These are phyloP conservation scores for Thelaira solivaga DNA, from an alignment of 2,888 invertebrate genomes.

Conservation along the genomic window DNA sequence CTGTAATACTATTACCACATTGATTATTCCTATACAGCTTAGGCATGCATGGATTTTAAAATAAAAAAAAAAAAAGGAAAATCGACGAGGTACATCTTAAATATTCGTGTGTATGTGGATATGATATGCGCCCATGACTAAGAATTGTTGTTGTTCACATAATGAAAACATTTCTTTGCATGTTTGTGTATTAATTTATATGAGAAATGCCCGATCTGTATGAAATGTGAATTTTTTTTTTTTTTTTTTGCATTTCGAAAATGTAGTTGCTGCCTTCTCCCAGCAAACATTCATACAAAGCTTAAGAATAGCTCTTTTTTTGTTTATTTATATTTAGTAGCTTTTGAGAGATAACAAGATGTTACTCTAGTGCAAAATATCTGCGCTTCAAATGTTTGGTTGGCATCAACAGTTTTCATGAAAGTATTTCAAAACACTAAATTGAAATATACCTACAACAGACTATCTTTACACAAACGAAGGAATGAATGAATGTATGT, in stretches of 20 bases:
- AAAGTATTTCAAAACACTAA: neutral
- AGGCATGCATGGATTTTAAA: slow-evolving; percentile 49
- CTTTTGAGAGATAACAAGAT: no score
- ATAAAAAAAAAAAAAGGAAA: slow-evolving; percentile 4
- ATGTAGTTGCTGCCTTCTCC: neutral
- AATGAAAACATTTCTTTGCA: slow-evolving; percentile 49
- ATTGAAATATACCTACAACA: neutral
- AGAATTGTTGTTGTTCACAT: slow-evolving; percentile 45
- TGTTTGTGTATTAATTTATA: neutral
- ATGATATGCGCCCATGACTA: slow-evolving; percentile 19
- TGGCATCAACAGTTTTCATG: neutral
- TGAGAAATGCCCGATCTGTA: slow-evolving; percentile 18
- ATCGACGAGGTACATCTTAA: no score
- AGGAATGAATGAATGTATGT: neutral
- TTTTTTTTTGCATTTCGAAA: neutral
- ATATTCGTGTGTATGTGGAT: neutral
- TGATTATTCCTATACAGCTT: slow-evolving; percentile 56
- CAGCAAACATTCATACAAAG: no score
- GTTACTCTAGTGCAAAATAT: no score
- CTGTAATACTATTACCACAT: slow-evolving; percentile 52
- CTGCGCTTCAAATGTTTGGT: no score
- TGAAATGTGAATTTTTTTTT: slow-evolving; percentile 3
- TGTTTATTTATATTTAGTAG: no score
- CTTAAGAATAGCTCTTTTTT: no score
- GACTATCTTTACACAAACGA: neutral